Evolutionary conservation across 2,797 vertebrate genomes (phyloP).

Genomic region (Apogon hyalosoma): DNA sequence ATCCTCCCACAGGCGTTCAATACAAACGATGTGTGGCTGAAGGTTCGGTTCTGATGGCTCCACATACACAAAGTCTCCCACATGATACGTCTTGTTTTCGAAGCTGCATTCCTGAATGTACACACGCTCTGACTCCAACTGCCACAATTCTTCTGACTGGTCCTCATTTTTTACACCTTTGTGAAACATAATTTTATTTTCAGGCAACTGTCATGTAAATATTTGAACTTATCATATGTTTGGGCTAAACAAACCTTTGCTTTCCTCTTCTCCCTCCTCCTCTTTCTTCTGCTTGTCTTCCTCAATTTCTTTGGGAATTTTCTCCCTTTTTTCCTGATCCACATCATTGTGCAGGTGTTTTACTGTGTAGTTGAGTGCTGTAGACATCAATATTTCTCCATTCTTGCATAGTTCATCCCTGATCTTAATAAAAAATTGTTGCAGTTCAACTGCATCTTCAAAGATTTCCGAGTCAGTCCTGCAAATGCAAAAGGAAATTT

Average conservation of each 20-base stretch:
- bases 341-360: slow-evolving; percentile 95
- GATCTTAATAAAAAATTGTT: slow-evolving; percentile 98
- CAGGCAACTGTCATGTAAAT: slow-evolving; percentile 2
- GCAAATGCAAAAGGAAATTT: slow-evolving; percentile 29
- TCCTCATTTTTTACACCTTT: slow-evolving; percentile 89
- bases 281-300: slow-evolving; percentile 94
- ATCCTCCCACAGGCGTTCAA: slow-evolving; percentile 96
- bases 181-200: slow-evolving; percentile 23
- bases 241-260: slow-evolving; percentile 83
- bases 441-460: slow-evolving; percentile 96
- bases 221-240: not conserved
- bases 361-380: slow-evolving; percentile 93
- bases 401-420: slow-evolving; percentile 99
- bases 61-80: slow-evolving; percentile 97
- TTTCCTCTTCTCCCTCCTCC: slow-evolving; percentile 89
- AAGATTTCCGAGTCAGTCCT: slow-evolving; percentile 99
- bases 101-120: slow-evolving; percentile 95
- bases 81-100: slow-evolving; percentile 93
- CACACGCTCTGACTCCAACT: slow-evolving; percentile 86
- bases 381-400: slow-evolving; percentile 94
- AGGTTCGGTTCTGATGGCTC: slow-evolving; percentile 92
- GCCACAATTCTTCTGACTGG: slow-evolving; percentile 83
- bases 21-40: slow-evolving; percentile 96
- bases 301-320: slow-evolving; percentile 95
- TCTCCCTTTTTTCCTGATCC: slow-evolving; percentile 98